These are phyloP conservation scores for Hydrochoerus hydrochaeris DNA, from an alignment of 2,113 vertebrate species.

Conservation along the genomic window DNA sequence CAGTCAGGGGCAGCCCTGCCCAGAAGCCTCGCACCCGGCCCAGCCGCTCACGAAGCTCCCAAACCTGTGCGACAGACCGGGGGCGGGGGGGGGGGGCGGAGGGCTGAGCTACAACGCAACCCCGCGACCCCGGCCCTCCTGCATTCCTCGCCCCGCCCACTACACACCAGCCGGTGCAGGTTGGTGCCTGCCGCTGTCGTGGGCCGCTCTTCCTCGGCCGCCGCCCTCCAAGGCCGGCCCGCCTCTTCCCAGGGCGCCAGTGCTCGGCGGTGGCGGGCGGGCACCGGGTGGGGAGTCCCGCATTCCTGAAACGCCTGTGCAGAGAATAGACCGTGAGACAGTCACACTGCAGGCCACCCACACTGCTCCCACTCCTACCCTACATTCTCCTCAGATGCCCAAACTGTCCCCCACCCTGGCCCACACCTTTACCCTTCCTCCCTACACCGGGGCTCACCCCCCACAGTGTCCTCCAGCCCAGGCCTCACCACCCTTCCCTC, in stretches of 20 bases:
- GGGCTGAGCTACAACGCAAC: not conserved
- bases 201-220: constrained; percentile 89
- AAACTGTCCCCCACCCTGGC: not conserved
- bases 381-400: not conserved
- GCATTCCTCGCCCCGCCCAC: fast-evolving
- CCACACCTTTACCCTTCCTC: not conserved
- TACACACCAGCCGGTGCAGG: constrained; percentile 90
- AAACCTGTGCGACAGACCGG: constrained; percentile 84
- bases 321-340: not conserved
- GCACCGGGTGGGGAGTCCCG: constrained; percentile 87
- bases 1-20: constrained; percentile 90
- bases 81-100: too few species aligned
- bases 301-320: constrained; percentile 92
- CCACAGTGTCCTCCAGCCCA: not conserved
- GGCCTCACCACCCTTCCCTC: not conserved
- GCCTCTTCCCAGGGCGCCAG: constrained; percentile 84
- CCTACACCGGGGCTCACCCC: constrained; percentile 72
- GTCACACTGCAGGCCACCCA: not conserved
- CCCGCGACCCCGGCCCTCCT: fast-evolving
- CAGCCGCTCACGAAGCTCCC: constrained; percentile 91
- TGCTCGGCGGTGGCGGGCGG: constrained; percentile 87
- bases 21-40: constrained; percentile 92
- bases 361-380: constrained; percentile 72
- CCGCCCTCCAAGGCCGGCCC: constrained; percentile 87
- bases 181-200: constrained; percentile 92